phyloP scores from a whole-genome alignment of 2,888 invertebrate species.

The Prostheceraeus crozeri region DNA sequence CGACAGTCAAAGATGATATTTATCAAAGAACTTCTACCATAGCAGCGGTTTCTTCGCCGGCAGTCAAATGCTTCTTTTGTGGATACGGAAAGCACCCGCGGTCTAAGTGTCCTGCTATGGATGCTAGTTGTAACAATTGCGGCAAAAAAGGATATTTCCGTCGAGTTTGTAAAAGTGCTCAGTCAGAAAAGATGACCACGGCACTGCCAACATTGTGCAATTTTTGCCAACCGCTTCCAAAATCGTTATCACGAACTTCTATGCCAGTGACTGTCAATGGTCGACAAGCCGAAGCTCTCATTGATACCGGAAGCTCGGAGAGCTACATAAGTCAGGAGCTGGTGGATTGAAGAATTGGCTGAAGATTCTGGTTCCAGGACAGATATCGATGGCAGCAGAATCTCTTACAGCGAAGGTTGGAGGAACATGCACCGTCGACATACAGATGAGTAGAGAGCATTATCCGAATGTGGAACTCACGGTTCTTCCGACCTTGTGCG shows the following conservation, averaged over 20 bases:
- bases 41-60: no score
- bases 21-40: no score
- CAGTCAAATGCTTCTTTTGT: constrained; percentile 15
- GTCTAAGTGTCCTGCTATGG: not conserved
- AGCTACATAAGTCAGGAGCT: constrained; percentile 6
- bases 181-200: not conserved
- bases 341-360: not conserved
- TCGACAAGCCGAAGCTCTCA: not conserved
- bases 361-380: not conserved
- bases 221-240: not conserved
- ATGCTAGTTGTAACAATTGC: constrained; percentile 1
- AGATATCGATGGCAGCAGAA: not conserved
- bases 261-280: not conserved
- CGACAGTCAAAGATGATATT: no score
- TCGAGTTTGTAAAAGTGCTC: not conserved
- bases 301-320: constrained; percentile 10
- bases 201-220: not conserved
- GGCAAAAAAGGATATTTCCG: constrained; percentile 8
- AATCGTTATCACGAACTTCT: not conserved
- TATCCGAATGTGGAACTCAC: constrained; percentile 9
- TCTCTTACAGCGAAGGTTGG: not conserved
- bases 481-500: constrained; percentile 13
- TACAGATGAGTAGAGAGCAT: not conserved
- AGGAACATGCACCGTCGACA: not conserved
- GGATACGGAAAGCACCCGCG: not conserved